Percentiles rank a stretch among this genome's conserved stretches.
These are phyloP conservation scores for Lates calcarifer DNA, from an alignment of 2,113 vertebrate genomes.

Conservation along the genomic window DNA sequence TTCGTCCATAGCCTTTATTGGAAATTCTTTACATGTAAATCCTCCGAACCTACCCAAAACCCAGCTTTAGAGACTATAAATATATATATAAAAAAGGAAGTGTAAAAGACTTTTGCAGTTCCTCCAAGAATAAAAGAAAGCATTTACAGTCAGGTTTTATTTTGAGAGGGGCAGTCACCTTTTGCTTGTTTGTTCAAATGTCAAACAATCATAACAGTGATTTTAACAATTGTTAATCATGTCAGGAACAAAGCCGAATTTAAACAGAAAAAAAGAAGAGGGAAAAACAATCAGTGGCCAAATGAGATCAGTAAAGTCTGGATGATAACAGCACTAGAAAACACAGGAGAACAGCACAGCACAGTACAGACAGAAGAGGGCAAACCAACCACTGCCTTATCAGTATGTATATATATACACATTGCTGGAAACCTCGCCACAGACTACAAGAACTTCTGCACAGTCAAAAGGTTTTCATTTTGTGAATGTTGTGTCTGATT, in stretches of 20 bases:
- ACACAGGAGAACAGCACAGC: constrained; percentile 52
- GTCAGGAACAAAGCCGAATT: constrained; percentile 39
- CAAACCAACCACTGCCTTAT: constrained; percentile 40
- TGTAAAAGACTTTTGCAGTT: constrained; percentile 76
- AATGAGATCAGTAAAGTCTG: constrained; percentile 36
- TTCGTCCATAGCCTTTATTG: constrained; percentile 76
- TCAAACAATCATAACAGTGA: constrained; percentile 43
- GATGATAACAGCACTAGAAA: constrained; percentile 50
- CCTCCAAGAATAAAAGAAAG: constrained; percentile 77
- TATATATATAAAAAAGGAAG: constrained; percentile 77
- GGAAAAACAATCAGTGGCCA: neutral
- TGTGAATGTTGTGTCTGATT: neutral
- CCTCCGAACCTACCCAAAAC: constrained; percentile 55
- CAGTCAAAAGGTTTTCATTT: neutral
- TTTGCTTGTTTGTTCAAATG: constrained; percentile 51
- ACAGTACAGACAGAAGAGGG: constrained; percentile 53
- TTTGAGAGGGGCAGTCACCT: constrained; percentile 65
- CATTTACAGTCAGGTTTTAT: constrained; percentile 71
- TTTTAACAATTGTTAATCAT: constrained; percentile 23
- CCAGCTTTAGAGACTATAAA: constrained; percentile 79
- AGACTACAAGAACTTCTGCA: constrained; percentile 15
- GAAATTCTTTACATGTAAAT: constrained; percentile 74
- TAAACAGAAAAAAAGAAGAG: constrained; percentile 10
- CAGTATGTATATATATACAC: constrained; percentile 38
- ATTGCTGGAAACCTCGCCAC: constrained; percentile 16